phyloP scores from a whole-genome alignment of 2,888 invertebrate genomes.

The Nezara viridula region DNA sequence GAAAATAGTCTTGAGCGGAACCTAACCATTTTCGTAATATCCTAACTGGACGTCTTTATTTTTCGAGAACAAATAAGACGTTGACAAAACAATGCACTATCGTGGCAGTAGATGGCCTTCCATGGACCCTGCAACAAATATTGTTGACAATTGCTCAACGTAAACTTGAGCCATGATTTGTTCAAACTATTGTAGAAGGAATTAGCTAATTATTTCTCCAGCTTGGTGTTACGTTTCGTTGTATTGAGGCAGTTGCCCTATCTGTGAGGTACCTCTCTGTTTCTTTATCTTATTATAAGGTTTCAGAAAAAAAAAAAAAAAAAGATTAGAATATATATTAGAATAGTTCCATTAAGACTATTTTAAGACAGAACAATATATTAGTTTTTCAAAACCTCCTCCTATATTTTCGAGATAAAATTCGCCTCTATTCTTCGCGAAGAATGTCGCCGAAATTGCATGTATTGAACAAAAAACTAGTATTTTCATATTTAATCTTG shows the following conservation, averaged over 20 bases:
- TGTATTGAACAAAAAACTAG: no score
- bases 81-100: conserved; percentile 4
- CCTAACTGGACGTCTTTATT: background rate
- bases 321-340: no score
- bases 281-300: no score
- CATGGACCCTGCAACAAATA: background rate
- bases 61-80: background rate
- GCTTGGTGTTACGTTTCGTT: background rate
- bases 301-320: no score
- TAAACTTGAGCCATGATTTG: conserved; percentile 32
- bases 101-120: background rate
- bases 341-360: no score
- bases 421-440: no score
- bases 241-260: background rate
- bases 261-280: background rate
- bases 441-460: no score
- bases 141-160: background rate
- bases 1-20: background rate
- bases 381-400: no score
- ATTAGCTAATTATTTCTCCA: background rate
- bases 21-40: background rate
- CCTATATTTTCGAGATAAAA: no score
- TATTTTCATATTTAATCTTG: no score
- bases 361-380: no score
- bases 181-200: background rate